Evolutionary conservation across 1,140 invertebrate genomes (phyloP).

Genomic region (Aphis craccivora): DNA sequence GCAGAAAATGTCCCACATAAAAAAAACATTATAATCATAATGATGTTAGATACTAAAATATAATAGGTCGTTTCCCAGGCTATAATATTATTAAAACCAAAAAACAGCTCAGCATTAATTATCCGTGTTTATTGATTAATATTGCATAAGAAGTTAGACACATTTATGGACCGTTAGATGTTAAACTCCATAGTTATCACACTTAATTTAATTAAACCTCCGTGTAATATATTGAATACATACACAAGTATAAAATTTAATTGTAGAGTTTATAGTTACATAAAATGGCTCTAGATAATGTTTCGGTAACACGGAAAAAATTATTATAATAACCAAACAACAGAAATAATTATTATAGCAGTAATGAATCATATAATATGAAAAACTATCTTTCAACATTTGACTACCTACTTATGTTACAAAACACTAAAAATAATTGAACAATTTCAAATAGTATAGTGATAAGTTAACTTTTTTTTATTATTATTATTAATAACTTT

Average conservation of each 20-base stretch:
- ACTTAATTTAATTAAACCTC: constrained; percentile 25
- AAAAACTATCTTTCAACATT: not conserved
- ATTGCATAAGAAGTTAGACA: constrained; percentile 22
- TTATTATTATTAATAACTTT: not conserved
- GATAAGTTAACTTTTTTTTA: not conserved
- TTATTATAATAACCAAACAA: not conserved
- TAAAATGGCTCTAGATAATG: not conserved
- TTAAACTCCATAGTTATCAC: not conserved
- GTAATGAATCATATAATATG: not conserved
- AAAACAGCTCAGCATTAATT: constrained; percentile 20
- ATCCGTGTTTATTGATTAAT: constrained; percentile 19
- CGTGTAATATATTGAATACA: not conserved
- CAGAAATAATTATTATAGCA: not conserved
- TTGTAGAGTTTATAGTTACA: constrained; percentile 21
- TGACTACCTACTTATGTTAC: not conserved
- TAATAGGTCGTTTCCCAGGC: not conserved
- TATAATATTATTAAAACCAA: constrained; percentile 20
- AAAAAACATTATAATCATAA: constrained; percentile 38
- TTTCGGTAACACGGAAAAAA: not conserved
- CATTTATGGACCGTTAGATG: constrained; percentile 26
- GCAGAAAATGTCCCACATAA: constrained; percentile 10
- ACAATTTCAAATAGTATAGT: not conserved
- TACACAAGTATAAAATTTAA: constrained; percentile 2
- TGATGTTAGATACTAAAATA: constrained; percentile 24
- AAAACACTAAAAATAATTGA: not conserved